Conservation (phyloP, 2,113 vertebrate genomes). For the Heterochromis multidens region DNA sequence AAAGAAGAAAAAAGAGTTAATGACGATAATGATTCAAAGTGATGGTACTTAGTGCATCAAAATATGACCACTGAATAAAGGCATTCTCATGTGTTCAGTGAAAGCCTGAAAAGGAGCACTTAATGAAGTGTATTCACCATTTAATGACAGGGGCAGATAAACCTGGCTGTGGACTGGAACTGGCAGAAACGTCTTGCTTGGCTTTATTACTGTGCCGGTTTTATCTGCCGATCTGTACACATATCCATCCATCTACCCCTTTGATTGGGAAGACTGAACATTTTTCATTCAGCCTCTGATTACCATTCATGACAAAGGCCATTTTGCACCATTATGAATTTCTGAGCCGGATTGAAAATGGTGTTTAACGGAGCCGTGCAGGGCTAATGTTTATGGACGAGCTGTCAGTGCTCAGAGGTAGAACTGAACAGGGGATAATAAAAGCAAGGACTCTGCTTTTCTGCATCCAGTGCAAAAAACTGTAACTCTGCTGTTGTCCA, state of each 20-base stretch:
- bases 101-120: neutral
- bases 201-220: neutral
- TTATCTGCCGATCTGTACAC: neutral
- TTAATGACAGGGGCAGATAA: neutral
- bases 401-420: neutral
- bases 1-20: neutral
- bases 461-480: neutral
- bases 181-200: neutral
- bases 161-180: neutral
- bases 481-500: neutral
- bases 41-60: neutral
- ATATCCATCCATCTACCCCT: neutral
- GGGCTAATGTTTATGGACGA: conserved; percentile 10
- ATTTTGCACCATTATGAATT: conserved; percentile 30
- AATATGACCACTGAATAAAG: neutral
- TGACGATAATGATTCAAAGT: neutral
- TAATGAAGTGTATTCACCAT: neutral
- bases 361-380: neutral
- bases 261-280: neutral
- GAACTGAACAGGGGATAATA: neutral
- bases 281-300: conserved; percentile 2
- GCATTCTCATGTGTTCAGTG: neutral
- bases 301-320: conserved; percentile 4
- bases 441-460: neutral
- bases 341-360: conserved; percentile 7